Percentiles rank a stretch among this genome's conserved stretches.
Evolutionary conservation across 2,797 vertebrate genomes (phyloP).

Genomic region (Halcyon smyrnensis): DNA sequence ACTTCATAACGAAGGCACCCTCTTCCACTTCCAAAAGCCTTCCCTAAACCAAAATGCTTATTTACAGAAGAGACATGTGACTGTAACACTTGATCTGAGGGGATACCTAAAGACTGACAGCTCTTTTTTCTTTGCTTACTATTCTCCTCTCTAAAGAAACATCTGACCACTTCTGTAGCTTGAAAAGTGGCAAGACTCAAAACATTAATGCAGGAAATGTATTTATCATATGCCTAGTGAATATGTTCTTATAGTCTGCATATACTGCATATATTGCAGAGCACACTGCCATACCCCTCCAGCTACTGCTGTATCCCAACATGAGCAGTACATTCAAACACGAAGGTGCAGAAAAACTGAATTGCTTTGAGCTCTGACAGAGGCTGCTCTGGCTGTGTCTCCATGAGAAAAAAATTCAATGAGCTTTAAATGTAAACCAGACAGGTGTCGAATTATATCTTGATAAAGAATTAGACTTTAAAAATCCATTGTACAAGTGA

Average conservation of each 20-base stretch:
- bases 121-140: neutral
- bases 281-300: neutral
- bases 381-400: neutral
- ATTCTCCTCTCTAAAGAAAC: neutral
- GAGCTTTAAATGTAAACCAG: neutral
- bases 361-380: neutral
- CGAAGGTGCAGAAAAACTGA: neutral
- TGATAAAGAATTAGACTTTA: neutral
- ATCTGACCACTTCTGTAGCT: neutral
- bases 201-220: neutral
- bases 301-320: neutral
- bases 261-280: neutral
- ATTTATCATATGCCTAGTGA: neutral
- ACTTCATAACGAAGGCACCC: neutral
- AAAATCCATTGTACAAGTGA: neutral
- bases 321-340: neutral
- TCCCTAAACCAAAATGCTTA: neutral
- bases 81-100: neutral
- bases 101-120: neutral
- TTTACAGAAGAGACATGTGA: neutral
- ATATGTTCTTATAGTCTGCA: neutral
- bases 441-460: neutral
- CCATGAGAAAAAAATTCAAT: neutral
- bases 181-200: neutral
- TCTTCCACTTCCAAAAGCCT: neutral